These are phyloP conservation scores for Chloroceryle inda DNA, from an alignment of 2,797 vertebrate genomes.

Conservation along the genomic window DNA sequence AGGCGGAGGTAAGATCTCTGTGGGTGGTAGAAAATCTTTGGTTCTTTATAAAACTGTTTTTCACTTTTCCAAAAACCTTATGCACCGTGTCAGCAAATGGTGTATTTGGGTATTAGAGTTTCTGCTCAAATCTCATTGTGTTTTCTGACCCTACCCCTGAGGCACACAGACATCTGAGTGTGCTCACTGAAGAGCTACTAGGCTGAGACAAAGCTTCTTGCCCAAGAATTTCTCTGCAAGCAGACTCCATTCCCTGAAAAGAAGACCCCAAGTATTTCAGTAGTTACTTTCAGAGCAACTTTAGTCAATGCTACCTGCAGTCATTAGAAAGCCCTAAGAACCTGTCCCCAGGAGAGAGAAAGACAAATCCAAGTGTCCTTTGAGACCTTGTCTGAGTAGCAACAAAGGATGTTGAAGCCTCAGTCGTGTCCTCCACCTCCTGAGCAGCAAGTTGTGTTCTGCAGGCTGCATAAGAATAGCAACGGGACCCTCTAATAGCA, in stretches of 20 bases:
- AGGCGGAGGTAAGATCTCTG: conserved; percentile 86
- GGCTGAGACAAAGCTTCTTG: neutral
- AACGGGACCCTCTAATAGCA: neutral
- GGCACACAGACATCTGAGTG: accelerated
- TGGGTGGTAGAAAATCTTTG: neutral
- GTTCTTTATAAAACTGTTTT: neutral
- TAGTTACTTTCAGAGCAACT: neutral
- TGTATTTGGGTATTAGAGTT: neutral
- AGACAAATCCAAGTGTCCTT: neutral
- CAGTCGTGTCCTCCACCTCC: neutral
- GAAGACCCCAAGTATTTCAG: neutral
- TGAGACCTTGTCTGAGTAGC: neutral
- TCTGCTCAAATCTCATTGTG: neutral
- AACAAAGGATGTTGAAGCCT: neutral
- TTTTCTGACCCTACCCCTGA: neutral
- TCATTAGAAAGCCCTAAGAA: neutral
- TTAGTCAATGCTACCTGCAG: neutral
- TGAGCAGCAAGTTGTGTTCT: neutral
- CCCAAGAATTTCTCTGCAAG: neutral
- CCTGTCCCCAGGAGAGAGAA: neutral
- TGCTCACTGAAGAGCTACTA: neutral
- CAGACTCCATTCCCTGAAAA: neutral
- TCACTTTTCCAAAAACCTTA: neutral
- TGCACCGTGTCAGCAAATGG: neutral
- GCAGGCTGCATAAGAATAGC: accelerated